A percentile compares a stretch with the other conserved stretches of the same genome.
These are phyloP conservation scores for Ornithorhynchus anatinus DNA, from an alignment of 2,113 vertebrate genomes.

Conservation along the genomic window DNA sequence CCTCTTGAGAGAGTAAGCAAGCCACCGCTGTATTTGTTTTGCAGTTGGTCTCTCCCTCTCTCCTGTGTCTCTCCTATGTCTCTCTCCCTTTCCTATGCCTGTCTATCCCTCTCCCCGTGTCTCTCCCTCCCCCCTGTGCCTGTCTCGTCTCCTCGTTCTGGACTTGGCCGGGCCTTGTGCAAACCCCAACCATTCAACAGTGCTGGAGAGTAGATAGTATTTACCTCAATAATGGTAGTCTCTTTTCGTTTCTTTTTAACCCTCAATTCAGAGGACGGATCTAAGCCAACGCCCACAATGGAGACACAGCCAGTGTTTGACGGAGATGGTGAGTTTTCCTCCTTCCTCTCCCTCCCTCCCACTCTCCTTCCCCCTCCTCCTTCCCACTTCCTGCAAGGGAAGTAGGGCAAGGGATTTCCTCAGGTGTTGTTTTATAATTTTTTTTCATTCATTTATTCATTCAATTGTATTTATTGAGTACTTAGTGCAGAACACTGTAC, in stretches of 20 bases:
- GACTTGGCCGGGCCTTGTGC: conserved; percentile 91
- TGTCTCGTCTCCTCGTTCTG: conserved; percentile 31
- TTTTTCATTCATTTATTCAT: no score
- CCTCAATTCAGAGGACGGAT: conserved; percentile 98
- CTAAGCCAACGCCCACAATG: conserved; percentile 94
- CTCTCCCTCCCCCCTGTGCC: conserved; percentile 45
- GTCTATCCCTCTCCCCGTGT: conserved; percentile 36
- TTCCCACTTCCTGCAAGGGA: background rate
- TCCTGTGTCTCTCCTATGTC: background rate
- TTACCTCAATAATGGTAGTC: conserved; percentile 99
- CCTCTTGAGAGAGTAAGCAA: background rate
- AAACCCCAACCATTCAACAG: conserved; percentile 99
- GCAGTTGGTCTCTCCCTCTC: conserved; percentile 4
- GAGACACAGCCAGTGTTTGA: conserved; percentile 88
- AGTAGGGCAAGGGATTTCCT: no score
- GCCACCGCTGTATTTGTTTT: background rate
- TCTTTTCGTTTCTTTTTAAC: conserved; percentile 99
- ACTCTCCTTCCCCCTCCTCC: background rate
- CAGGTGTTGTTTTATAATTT: no score
- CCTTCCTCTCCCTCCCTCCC: background rate
- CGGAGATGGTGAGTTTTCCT: conserved; percentile 84
- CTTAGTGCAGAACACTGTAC: no score
- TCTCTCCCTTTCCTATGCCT: background rate
- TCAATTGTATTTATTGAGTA: no score
- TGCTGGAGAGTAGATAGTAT: conserved; percentile 99